These are phyloP conservation scores for Bugula neritina DNA, from an alignment of 2,888 invertebrate genomes.

Conservation along the genomic window DNA sequence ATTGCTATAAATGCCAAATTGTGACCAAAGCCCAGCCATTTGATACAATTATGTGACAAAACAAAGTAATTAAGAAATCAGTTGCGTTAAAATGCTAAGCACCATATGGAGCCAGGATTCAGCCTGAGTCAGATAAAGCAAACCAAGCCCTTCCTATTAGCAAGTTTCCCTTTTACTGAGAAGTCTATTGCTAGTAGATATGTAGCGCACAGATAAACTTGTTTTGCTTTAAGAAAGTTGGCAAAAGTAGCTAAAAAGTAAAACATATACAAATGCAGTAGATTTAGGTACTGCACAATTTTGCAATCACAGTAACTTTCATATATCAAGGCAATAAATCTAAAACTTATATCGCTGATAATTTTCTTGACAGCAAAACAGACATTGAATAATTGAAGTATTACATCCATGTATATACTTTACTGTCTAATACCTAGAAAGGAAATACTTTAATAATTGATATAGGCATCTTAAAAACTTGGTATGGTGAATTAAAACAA, in stretches of 20 bases:
- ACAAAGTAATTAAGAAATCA: conserved; percentile 20
- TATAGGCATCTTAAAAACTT: background rate
- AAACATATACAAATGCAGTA: background rate
- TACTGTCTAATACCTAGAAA: background rate
- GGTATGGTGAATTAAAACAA: background rate
- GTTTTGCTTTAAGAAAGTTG: background rate
- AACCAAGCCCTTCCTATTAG: background rate
- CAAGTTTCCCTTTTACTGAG: background rate
- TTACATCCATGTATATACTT: background rate
- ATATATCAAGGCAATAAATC: too few relatives aligned
- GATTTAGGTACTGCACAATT: too few relatives aligned
- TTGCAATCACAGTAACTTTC: too few relatives aligned
- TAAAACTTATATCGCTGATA: too few relatives aligned
- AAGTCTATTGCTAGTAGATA: background rate
- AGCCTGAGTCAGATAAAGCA: background rate
- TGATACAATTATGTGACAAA: background rate
- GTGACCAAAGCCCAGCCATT: background rate
- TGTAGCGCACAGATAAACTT: background rate
- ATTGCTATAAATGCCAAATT: background rate
- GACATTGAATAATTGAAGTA: background rate
- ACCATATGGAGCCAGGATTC: conserved; percentile 2
- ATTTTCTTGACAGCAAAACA: too few relatives aligned
- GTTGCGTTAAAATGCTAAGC: conserved; percentile 15
- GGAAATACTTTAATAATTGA: background rate
- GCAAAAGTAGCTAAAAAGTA: background rate